Evolutionary conservation across 2,113 vertebrate species (phyloP).

Genomic region (Holacanthus passer): DNA sequence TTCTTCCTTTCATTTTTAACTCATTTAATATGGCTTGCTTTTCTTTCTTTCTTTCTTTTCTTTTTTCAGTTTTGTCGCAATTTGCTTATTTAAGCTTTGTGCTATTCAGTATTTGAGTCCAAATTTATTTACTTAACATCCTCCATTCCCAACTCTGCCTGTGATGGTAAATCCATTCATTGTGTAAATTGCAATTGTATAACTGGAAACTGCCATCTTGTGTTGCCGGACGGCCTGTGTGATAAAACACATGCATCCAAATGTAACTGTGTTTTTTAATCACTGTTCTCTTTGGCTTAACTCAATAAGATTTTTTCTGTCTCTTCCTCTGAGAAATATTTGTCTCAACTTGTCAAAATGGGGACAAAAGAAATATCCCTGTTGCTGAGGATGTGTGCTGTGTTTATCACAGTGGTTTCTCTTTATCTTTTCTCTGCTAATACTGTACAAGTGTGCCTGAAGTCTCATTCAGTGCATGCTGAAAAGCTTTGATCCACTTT

Average conservation of each 20-base stretch:
- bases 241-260: neutral
- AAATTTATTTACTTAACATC: no score
- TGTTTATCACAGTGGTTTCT: neutral
- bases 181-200: neutral
- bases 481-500: neutral
- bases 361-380: no score
- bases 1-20: neutral
- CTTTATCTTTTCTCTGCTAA: neutral
- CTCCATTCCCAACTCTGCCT: neutral
- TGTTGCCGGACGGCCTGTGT: neutral
- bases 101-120: no score
- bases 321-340: constrained; percentile 5
- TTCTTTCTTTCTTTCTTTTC: no score
- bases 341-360: neutral
- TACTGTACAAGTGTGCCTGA: neutral
- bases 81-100: no score
- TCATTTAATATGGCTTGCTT: neutral
- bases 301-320: neutral
- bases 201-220: neutral
- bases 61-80: no score
- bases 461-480: neutral
- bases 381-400: neutral
- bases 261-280: neutral
- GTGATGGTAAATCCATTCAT: neutral
- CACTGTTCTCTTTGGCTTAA: neutral